These are phyloP conservation scores for Antedon mediterranea DNA, from an alignment of 53 echinoderm and acorn worm species.

Conservation along the genomic window DNA sequence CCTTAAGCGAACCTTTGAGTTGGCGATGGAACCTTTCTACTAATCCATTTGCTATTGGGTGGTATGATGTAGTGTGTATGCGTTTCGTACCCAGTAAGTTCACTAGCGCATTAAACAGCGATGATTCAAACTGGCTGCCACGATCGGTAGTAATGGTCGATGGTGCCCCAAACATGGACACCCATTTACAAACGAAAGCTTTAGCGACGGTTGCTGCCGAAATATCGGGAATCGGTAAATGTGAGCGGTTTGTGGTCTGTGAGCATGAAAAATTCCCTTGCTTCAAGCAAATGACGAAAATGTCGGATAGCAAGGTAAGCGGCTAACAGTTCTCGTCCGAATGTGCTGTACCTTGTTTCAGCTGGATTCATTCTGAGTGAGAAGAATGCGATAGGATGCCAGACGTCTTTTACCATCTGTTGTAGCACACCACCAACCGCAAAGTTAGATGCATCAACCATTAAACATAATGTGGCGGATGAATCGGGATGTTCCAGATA, in stretches of 20 bases:
- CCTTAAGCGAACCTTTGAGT: too few relatives aligned
- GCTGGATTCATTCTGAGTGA: slow-evolving; percentile 18
- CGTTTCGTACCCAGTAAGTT: background rate
- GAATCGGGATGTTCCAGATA: slow-evolving; percentile 15
- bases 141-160: background rate
- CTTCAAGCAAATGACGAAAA: slow-evolving; percentile 21
- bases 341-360: slow-evolving; percentile 19
- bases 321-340: too few relatives aligned
- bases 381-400: slow-evolving; percentile 10
- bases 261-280: background rate
- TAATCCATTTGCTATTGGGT: slow-evolving; percentile 6
- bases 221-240: too few relatives aligned
- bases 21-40: too few relatives aligned
- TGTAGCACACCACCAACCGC: too few relatives aligned
- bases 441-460: slow-evolving; percentile 19
- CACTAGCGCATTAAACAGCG: background rate
- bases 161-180: background rate
- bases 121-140: background rate
- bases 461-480: background rate
- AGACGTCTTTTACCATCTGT: slow-evolving; percentile 13
- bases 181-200: background rate
- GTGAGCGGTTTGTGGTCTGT: slow-evolving; percentile 20
- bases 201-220: too few relatives aligned
- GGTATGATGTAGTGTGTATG: slow-evolving; percentile 1
- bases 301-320: slow-evolving; percentile 7